Percentiles rank a stretch among this genome's conserved stretches.
Conservation (phyloP, 2,888 invertebrate genomes). For the Selenia dentaria region DNA sequence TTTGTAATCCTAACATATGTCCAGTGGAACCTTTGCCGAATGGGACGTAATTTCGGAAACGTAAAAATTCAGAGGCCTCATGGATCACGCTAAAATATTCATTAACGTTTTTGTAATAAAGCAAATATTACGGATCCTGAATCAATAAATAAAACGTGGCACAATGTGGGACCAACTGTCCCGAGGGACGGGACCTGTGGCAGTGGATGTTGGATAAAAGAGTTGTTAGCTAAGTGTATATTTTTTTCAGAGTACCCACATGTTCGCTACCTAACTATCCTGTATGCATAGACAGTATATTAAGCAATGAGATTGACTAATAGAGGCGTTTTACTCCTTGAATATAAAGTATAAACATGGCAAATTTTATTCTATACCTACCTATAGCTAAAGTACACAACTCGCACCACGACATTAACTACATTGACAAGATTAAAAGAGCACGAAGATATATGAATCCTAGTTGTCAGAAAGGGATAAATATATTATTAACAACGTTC, state of each 20-base stretch:
- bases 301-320: no score
- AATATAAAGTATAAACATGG: no score
- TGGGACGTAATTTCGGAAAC: constrained; percentile 31
- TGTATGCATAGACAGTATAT: no score
- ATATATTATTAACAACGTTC: no score
- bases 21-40: constrained; percentile 26
- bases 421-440: no score
- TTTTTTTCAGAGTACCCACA: neutral
- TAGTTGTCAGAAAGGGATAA: no score
- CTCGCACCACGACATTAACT: no score
- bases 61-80: constrained; percentile 28
- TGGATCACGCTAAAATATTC: constrained; percentile 30
- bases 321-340: no score
- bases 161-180: constrained; percentile 4
- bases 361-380: no score
- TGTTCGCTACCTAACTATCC: no score
- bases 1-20: constrained; percentile 30
- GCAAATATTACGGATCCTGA: constrained; percentile 29
- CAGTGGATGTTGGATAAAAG: constrained; percentile 1
- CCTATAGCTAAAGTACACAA: no score
- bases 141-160: constrained; percentile 27
- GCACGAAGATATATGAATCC: no score
- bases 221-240: neutral
- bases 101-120: constrained; percentile 32
- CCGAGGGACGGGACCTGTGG: constrained; percentile 3